phyloP scores from a whole-genome alignment of 2,113 vertebrate species.

The Terrapene triunguis region DNA sequence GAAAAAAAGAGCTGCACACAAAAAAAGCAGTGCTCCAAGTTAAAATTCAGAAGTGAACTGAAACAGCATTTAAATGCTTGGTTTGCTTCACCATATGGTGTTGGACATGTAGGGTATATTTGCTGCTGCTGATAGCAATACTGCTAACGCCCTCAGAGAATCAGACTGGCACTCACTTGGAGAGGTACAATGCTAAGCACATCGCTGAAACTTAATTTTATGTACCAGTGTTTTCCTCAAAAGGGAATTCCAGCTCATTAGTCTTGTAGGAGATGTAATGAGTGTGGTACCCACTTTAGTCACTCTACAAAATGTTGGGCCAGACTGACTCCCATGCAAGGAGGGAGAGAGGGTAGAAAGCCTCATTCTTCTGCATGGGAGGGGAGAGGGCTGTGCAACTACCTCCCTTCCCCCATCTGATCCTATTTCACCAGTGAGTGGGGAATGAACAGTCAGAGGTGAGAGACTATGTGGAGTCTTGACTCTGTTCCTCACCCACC shows the following conservation, averaged over 20 bases:
- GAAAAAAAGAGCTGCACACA: background rate
- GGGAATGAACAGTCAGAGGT: background rate
- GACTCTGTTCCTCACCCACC: background rate
- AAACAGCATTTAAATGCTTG: background rate
- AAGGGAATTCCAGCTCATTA: background rate
- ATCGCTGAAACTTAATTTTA: background rate
- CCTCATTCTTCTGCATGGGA: background rate
- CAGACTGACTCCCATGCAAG: fast-evolving
- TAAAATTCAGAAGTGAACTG: background rate
- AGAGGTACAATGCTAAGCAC: background rate
- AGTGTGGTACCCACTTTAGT: background rate
- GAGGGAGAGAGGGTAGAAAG: background rate
- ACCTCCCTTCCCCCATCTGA: background rate
- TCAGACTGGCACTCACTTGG: background rate
- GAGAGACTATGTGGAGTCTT: background rate
- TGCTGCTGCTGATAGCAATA: background rate
- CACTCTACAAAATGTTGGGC: fast-evolving
- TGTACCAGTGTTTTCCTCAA: background rate
- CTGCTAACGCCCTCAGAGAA: background rate
- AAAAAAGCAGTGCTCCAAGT: background rate
- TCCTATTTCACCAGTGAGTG: background rate
- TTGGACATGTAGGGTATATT: background rate
- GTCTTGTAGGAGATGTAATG: fast-evolving
- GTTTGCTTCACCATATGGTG: background rate
- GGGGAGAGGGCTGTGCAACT: background rate